Base-by-base conservation (phyloP, 2,113 vertebrate genomes). In the Neotragus pygmaeus region DNA sequence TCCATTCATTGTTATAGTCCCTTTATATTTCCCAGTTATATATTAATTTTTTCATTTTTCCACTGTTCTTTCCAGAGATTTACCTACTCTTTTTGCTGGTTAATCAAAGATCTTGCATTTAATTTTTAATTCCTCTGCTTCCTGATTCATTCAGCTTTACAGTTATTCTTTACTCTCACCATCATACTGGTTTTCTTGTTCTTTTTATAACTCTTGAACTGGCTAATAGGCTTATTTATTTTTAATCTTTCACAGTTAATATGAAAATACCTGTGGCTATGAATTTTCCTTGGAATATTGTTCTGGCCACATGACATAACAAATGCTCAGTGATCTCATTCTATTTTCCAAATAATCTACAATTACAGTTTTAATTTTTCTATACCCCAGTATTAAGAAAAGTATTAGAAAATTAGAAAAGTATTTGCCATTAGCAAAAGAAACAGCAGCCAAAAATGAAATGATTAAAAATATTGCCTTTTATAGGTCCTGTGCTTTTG, bases 191-290 rank as follows among this genome's bases (percentile, higher is more conserved):
- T 88, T 88, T 83, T 93, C 58, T 97, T 84, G 43, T 83, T 82
- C 66, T 90, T 88, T 94, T 92, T 94, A 28, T 78, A 95, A 91
- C 43, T 91, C 49, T 70, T 83, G 39, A 51, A 3, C 28, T 81
- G 30, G 39, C 62, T 91, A 88, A 16, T 66, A 91, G 57, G 64
- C 39, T 90, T 43, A 87, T 66, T 90, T 43, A 87, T 66, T 88
- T 88, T 92, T 86, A 60, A 55, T 87, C 43, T 87, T 92, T 96
- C 70, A 77, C 49, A 43, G 45, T 85, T 89, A 97, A 91, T 92
- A 92, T 78, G 86, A 51, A 70, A 90, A 87, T 87, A 89, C 58
- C 19, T 92, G 49, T 90, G 73, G 27, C 81, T 95, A 78, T 51
- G 36, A 92, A 92, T 21, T 96, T 96, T 96, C 60, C 66, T 88